A percentile compares a stretch with the other conserved stretches of the same genome.
Evolutionary conservation across 2,797 vertebrate genomes (phyloP).

Genomic region (Naso thynnoides): DNA sequence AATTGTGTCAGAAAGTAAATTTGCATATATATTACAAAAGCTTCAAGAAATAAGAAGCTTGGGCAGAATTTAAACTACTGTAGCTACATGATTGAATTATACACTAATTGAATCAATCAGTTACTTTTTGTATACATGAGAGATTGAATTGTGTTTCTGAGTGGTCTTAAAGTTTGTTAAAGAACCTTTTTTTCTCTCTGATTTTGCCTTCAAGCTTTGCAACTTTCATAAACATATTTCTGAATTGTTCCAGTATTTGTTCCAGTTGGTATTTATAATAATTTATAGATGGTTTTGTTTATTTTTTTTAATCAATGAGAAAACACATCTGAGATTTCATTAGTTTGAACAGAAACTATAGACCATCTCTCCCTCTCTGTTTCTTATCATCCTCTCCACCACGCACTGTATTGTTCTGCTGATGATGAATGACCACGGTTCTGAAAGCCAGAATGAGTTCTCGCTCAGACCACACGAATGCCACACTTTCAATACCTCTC

Average conservation of each 20-base stretch:
- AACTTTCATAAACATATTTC: not conserved
- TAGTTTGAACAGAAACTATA: conserved; percentile 23
- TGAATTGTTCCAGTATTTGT: not conserved
- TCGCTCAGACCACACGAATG: conserved; percentile 76
- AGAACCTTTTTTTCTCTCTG: conserved; percentile 3
- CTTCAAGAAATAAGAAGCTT: conserved; percentile 52
- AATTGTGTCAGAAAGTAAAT: conserved; percentile 72
- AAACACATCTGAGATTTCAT: conserved; percentile 26
- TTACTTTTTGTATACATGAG: conserved; percentile 46
- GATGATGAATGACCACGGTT: conserved; percentile 76
- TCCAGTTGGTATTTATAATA: not conserved
- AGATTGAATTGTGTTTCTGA: conserved; percentile 43
- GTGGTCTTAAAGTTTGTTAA: conserved; percentile 43
- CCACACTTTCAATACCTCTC: conserved; percentile 79
- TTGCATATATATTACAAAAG: conserved; percentile 77
- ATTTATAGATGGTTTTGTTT: not conserved
- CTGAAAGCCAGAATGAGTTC: conserved; percentile 74
- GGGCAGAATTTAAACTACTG: conserved; percentile 61
- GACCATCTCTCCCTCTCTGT: conserved; percentile 34
- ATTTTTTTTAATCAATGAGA: not conserved
- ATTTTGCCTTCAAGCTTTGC: not conserved
- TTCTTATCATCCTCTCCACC: conserved; percentile 68
- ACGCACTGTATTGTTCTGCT: conserved; percentile 70
- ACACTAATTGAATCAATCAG: conserved; percentile 63
- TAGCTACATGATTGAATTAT: conserved; percentile 62